phyloP scores from a whole-genome alignment of 2,113 vertebrate species.

The Cyrtonyx montezumae region DNA sequence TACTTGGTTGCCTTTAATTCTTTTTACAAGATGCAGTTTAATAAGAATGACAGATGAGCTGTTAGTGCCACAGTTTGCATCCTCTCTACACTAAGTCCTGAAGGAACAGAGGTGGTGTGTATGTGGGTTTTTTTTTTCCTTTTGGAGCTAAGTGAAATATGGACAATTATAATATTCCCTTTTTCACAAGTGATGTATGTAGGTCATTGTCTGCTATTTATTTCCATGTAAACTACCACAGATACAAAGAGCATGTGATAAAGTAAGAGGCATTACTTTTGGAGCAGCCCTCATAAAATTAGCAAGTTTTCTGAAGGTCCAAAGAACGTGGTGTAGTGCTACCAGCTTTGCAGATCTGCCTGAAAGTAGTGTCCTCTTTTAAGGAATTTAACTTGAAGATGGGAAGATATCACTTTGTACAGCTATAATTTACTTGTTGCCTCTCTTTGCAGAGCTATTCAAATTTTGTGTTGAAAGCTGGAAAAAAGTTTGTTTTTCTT shows the following conservation, averaged over 20 bases:
- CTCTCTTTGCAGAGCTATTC: background rate
- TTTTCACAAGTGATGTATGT: background rate
- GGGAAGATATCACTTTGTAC: background rate
- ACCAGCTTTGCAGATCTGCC: background rate
- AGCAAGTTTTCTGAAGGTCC: background rate
- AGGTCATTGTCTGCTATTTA: no score
- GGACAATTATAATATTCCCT: background rate
- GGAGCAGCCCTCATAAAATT: background rate
- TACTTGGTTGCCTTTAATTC: background rate
- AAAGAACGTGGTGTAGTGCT: background rate
- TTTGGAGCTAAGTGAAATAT: background rate
- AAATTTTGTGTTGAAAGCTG: background rate
- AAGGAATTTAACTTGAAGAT: background rate
- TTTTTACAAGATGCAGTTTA: background rate
- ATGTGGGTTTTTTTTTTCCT: background rate
- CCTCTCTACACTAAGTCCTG: rapidly evolving
- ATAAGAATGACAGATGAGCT: background rate
- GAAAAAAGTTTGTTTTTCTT: background rate
- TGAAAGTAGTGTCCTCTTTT: background rate
- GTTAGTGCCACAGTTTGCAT: background rate
- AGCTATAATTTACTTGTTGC: rapidly evolving
- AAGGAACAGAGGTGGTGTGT: background rate
- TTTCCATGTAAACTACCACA: no score
- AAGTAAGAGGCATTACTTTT: no score
- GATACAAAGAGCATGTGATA: no score